Conservation (phyloP, 2,888 invertebrate genomes). For the Catocala sponsa region DNA sequence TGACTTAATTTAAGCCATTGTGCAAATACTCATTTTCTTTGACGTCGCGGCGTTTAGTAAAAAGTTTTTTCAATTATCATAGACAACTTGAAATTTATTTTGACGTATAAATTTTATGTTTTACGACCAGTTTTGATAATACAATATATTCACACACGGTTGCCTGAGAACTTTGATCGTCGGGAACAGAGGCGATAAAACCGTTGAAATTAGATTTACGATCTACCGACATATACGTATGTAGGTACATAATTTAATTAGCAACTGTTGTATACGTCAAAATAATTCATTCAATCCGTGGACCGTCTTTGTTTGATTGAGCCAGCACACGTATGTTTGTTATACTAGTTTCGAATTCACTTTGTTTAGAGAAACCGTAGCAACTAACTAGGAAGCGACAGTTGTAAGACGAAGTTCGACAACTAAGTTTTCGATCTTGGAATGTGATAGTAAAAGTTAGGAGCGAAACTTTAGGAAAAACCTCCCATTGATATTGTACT, state of each 20-base stretch:
- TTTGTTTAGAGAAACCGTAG: constrained; percentile 42
- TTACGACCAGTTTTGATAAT: constrained; percentile 12
- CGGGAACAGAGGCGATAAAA: constrained; percentile 53
- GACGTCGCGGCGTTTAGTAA: background rate
- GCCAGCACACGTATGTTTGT: constrained; percentile 41
- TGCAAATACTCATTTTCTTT: background rate
- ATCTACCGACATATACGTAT: constrained; percentile 30
- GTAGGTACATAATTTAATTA: constrained; percentile 61
- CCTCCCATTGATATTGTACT: background rate
- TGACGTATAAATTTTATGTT: constrained; percentile 21
- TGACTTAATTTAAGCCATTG: background rate
- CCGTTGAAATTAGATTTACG: constrained; percentile 58
- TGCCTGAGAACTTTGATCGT: constrained; percentile 22
- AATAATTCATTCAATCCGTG: constrained; percentile 50
- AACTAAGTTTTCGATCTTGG: constrained; percentile 8
- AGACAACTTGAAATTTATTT: constrained; percentile 35
- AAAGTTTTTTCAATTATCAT: constrained; percentile 7
- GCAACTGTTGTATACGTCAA: constrained; percentile 48
- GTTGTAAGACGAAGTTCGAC: constrained; percentile 21
- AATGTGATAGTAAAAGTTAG: constrained; percentile 20
- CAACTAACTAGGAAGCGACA: constrained; percentile 28
- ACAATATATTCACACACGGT: constrained; percentile 20
- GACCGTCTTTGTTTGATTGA: constrained; percentile 47
- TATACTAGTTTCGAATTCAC: constrained; percentile 54
- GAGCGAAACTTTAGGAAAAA: background rate